Base-by-base conservation (phyloP, 2,888 invertebrate species). In the Lasioglossum oenotherae region DNA sequence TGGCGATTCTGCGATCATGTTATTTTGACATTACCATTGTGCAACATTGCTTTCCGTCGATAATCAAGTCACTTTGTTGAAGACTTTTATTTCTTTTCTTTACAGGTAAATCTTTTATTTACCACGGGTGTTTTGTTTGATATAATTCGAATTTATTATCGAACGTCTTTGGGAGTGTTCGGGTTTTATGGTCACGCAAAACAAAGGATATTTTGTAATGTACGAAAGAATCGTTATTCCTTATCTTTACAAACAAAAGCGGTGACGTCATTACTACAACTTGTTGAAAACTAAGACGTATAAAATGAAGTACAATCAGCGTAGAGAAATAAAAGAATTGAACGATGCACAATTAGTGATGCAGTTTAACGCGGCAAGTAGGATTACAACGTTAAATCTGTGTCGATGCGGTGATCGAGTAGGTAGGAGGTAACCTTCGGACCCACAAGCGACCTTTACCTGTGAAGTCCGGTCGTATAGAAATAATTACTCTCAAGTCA, bases 391-490 rank as follows among this genome's bases (percentile, higher is more conserved):
- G 85, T 85, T 87, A 86, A 89, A 91, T 87, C 79, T 85, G 81
- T 88, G 89, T 78, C 84, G 84, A 87, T 87, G 80, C 83, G 80
- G 74, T 74, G 72, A 83, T 86, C 72, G 79, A 84, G 82, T 87
- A 85, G 88, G 87, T 83, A 86, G 89, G 88, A 89, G 88, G 82
- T 92, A 92, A 92, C 93, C 92, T 92, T 92, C 93, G 92, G 92
- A 93, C 92, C 90, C 90, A 89, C 87, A 73, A 74, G 84, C 88
- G 92, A 92, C 93, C 92, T 92, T 92, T 92, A 92, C 92, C 91
- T 92, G 93, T 84, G 80, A 80, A 87, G 89, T 79, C 78, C 85
- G 84, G 85, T 80, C 82, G 83, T 84, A 80, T 86, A 87, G 82
- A 89, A 87, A 85, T 90, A 92, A 92, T 92, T 89, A 87, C 84